Evolutionary conservation across 1,140 invertebrate species (phyloP).

Genomic region (Gryllus bimaculatus): DNA sequence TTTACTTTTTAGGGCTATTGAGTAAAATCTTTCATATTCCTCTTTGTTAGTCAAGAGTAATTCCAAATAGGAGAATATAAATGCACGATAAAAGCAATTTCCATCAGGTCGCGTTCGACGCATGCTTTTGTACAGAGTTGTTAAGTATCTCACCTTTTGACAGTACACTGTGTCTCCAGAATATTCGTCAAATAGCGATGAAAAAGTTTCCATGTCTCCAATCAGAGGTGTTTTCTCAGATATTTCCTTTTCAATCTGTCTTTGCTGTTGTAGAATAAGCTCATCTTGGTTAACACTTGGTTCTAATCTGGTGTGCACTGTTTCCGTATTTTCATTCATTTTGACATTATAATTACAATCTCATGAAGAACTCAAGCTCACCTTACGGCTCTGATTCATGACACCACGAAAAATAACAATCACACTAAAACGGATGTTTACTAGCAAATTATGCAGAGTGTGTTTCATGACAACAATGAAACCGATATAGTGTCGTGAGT

Average conservation of each 20-base stretch:
- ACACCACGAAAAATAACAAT: too few relatives aligned
- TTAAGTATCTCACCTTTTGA: conserved; percentile 71
- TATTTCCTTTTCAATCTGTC: conserved; percentile 73
- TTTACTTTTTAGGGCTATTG: conserved; percentile 76
- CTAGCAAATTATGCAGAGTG: too few relatives aligned
- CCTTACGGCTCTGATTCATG: too few relatives aligned
- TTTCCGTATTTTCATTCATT: background rate
- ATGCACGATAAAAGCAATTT: conserved; percentile 95
- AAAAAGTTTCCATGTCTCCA: conserved; percentile 59
- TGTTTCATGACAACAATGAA: too few relatives aligned
- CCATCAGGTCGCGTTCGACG: conserved; percentile 81
- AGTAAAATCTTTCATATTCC: conserved; percentile 74
- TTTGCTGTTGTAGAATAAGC: conserved; percentile 81
- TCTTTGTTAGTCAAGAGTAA: conserved; percentile 70
- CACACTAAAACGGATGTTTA: too few relatives aligned
- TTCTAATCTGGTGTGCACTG: background rate
- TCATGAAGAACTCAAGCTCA: too few relatives aligned
- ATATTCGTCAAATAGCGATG: conserved; percentile 71
- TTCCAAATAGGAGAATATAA: conserved; percentile 90
- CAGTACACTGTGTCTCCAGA: conserved; percentile 75
- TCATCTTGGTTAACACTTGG: conserved; percentile 78
- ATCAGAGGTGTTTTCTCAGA: conserved; percentile 76
- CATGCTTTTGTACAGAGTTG: conserved; percentile 64
- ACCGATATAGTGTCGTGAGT: too few relatives aligned
- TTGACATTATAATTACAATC: too few relatives aligned